These are phyloP conservation scores for Triplophysa rosa DNA, from an alignment of 2,113 vertebrate genomes.

Conservation along the genomic window DNA sequence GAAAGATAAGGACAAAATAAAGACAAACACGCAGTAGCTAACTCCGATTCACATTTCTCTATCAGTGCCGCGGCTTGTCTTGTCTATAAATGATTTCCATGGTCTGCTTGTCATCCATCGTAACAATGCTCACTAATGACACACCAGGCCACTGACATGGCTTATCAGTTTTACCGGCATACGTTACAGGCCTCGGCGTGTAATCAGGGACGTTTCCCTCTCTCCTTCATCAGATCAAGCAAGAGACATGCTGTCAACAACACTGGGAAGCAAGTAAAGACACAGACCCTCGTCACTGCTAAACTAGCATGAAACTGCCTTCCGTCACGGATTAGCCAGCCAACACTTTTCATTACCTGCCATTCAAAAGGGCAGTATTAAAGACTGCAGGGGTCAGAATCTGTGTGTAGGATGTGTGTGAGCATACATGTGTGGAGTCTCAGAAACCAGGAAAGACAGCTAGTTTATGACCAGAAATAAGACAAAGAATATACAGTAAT, in stretches of 20 bases:
- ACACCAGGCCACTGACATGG: slow-evolving; percentile 25
- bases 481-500: not conserved
- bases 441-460: not conserved
- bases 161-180: slow-evolving; percentile 46
- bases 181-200: slow-evolving; percentile 42
- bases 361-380: slow-evolving; percentile 72
- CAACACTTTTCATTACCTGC: slow-evolving; percentile 68
- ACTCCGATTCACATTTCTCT: slow-evolving; percentile 20
- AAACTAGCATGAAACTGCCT: slow-evolving; percentile 69
- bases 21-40: not conserved
- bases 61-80: slow-evolving; percentile 12
- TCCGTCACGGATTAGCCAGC: slow-evolving; percentile 59
- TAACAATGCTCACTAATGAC: slow-evolving; percentile 49
- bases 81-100: slow-evolving; percentile 26
- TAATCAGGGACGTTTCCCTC: slow-evolving; percentile 42
- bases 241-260: slow-evolving; percentile 41
- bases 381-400: slow-evolving; percentile 56
- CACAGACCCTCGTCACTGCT: slow-evolving; percentile 54
- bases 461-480: not conserved
- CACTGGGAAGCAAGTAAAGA: slow-evolving; percentile 44
- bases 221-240: slow-evolving; percentile 24
- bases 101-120: slow-evolving; percentile 28
- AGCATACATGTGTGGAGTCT: not conserved
- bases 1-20: not conserved
- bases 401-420: not conserved